phyloP scores from a whole-genome alignment of 35 echinoderm and acorn worm species.

The Chiridota heheva region DNA sequence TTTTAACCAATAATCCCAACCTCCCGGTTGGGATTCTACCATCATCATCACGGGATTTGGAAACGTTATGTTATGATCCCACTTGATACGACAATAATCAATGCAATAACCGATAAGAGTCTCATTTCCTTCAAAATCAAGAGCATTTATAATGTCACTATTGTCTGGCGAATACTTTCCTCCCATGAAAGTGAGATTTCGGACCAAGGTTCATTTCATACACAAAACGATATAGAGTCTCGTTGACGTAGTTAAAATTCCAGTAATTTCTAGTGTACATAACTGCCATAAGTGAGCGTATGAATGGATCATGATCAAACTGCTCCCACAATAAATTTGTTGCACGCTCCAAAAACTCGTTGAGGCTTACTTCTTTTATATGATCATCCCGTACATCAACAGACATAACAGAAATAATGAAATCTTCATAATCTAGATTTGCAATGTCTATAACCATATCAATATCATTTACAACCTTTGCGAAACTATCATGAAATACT shows the following conservation, averaged over 20 bases:
- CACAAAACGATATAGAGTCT: conserved; percentile 7
- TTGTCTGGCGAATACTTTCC: too few relatives aligned
- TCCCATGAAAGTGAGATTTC: too few relatives aligned
- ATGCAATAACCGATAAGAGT: background rate
- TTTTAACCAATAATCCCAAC: conserved; percentile 39
- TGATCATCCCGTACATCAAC: too few relatives aligned
- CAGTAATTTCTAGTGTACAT: background rate
- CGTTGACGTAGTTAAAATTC: background rate
- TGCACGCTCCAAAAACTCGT: too few relatives aligned
- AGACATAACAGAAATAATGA: background rate
- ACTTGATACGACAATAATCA: conserved; percentile 8
- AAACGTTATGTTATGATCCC: conserved; percentile 15
- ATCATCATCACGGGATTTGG: background rate
- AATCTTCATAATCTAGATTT: background rate
- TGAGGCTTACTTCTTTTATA: too few relatives aligned
- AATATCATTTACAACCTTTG: background rate
- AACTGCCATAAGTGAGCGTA: background rate
- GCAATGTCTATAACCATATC: background rate
- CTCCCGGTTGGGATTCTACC: conserved; percentile 17
- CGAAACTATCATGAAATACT: background rate
- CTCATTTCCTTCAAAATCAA: too few relatives aligned
- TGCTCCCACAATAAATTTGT: too few relatives aligned
- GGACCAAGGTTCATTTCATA: background rate
- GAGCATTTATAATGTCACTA: too few relatives aligned
- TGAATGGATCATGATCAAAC: too few relatives aligned